These are phyloP conservation scores for Stigmatopora nigra DNA, from an alignment of 2,113 vertebrate species.

Conservation along the genomic window DNA sequence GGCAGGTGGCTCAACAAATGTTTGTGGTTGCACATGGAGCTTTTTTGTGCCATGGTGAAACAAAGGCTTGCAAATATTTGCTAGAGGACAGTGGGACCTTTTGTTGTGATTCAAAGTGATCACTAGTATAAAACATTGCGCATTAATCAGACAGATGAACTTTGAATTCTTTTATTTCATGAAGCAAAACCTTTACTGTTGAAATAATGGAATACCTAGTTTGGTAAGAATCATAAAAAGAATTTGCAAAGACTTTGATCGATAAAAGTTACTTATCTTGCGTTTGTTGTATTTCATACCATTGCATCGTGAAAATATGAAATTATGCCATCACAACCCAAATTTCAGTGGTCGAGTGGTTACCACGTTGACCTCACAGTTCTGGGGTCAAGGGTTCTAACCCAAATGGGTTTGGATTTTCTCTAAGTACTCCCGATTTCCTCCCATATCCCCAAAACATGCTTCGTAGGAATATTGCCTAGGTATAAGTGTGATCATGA, in stretches of 20 bases:
- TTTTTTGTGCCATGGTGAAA: constrained; percentile 72
- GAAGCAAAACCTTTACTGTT: constrained; percentile 10
- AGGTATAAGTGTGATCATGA: too few species aligned
- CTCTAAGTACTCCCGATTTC: too few species aligned
- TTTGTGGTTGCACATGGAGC: constrained; percentile 66
- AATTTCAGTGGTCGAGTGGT: too few species aligned
- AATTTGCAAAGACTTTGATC: background rate
- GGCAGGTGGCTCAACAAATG: constrained; percentile 74
- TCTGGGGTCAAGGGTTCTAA: too few species aligned
- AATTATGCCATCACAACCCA: background rate
- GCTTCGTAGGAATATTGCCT: too few species aligned
- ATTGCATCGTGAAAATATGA: background rate
- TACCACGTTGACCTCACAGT: too few species aligned
- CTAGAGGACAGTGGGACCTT: constrained; percentile 56
- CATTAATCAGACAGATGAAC: constrained; percentile 34
- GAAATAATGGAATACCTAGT: background rate
- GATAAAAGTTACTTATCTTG: background rate
- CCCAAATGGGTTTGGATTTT: too few species aligned
- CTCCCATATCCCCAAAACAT: too few species aligned
- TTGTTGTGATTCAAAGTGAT: constrained; percentile 62
- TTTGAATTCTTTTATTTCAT: constrained; percentile 36
- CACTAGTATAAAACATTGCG: constrained; percentile 56
- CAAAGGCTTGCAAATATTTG: constrained; percentile 70
- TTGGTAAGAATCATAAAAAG: background rate
- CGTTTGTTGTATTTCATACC: background rate